Percentiles rank a stretch among this genome's conserved stretches.
phyloP scores from a whole-genome alignment of 1,140 invertebrate genomes.

The Megalonaias nervosa region DNA sequence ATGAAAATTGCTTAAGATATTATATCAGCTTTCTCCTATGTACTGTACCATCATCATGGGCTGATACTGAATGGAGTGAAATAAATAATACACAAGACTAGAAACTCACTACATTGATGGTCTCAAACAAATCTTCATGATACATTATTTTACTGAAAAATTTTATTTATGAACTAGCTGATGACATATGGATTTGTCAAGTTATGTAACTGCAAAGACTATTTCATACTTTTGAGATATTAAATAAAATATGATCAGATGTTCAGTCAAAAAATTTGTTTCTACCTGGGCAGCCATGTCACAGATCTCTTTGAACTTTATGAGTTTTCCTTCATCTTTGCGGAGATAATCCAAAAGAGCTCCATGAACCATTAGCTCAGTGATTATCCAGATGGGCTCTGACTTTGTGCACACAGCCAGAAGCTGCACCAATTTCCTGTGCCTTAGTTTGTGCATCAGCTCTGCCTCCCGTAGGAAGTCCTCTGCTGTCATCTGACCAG shows the following conservation, averaged over 20 bases:
- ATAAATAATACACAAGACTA: not conserved
- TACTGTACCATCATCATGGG: no score
- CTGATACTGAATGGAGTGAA: no score
- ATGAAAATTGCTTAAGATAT: no score
- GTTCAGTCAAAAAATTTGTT: not conserved
- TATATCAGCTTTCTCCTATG: no score
- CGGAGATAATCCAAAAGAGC: slow-evolving; percentile 84
- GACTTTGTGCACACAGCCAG: slow-evolving; percentile 99
- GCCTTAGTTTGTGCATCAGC: slow-evolving; percentile 98
- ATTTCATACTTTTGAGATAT: not conserved
- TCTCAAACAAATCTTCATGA: not conserved
- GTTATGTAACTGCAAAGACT: not conserved
- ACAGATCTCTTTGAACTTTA: slow-evolving; percentile 88
- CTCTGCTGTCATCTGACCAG: slow-evolving; percentile 96
- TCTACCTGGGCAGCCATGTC: slow-evolving; percentile 95
- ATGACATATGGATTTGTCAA: not conserved
- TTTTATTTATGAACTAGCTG: not conserved
- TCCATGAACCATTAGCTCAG: slow-evolving; percentile 99
- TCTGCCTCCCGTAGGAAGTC: slow-evolving; percentile 99
- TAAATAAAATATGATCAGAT: not conserved
- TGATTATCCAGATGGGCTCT: slow-evolving; percentile 99
- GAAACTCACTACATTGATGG: not conserved
- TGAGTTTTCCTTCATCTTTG: slow-evolving; percentile 81
- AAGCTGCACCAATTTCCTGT: slow-evolving; percentile 97
- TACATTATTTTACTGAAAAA: not conserved